Conservation (phyloP, 1,140 invertebrate species). For the Pseudomyrmex flavicornis region DNA sequence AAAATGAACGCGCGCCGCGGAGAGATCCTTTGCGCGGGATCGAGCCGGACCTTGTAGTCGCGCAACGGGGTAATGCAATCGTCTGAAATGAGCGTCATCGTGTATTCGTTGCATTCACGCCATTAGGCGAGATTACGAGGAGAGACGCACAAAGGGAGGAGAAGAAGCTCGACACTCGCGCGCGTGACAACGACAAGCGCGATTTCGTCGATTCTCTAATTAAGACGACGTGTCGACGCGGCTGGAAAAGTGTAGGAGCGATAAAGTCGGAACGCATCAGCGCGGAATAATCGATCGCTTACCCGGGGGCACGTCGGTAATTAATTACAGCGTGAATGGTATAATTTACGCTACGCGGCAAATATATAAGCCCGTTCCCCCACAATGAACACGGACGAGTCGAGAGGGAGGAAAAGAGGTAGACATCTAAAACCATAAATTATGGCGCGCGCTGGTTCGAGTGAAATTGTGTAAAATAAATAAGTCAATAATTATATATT, state of each 20-base stretch:
- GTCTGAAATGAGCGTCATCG: background rate
- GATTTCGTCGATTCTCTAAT: conserved; percentile 55
- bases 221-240: conserved; percentile 37
- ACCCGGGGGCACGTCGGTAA: conserved; percentile 55
- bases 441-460: conserved; percentile 32
- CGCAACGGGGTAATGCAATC: background rate
- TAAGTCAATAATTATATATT: conserved; percentile 53
- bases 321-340: conserved; percentile 63
- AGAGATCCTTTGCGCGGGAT: background rate
- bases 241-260: conserved; percentile 50
- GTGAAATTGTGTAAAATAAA: conserved; percentile 48
- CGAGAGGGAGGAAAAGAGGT: background rate
- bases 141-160: conserved; percentile 35
- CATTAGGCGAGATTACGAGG: conserved; percentile 3
- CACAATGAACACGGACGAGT: conserved; percentile 19
- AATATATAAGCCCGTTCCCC: conserved; percentile 44
- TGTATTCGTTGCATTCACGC: conserved; percentile 34
- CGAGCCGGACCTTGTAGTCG: no score
- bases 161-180: background rate
- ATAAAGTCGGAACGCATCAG: conserved; percentile 60
- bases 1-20: background rate
- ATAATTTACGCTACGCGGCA: conserved; percentile 58
- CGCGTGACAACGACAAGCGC: background rate
- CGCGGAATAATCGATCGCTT: conserved; percentile 65
- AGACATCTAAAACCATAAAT: conserved; percentile 51